These are phyloP conservation scores for Phenacoccus solenopsis DNA, from an alignment of 1,140 invertebrate genomes.

Conservation along the genomic window DNA sequence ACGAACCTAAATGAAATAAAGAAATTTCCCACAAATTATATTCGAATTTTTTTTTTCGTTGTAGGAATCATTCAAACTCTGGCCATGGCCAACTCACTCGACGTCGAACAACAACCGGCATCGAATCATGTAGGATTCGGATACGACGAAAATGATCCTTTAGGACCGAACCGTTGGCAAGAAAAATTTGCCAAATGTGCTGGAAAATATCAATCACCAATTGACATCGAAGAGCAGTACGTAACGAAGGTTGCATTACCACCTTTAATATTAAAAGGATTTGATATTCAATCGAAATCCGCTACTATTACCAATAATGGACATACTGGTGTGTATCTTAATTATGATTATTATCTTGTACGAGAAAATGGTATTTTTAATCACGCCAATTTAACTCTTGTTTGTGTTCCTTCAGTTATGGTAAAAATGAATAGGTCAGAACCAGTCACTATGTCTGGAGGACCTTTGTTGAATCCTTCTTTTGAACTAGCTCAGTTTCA, in stretches of 20 bases:
- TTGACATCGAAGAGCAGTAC: constrained; percentile 58
- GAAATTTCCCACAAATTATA: no score
- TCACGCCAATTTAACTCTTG: background rate
- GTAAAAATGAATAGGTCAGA: constrained; percentile 24
- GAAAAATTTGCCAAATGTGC: constrained; percentile 50
- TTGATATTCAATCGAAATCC: constrained; percentile 40
- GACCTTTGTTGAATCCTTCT: constrained; percentile 49
- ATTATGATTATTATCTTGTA: no score
- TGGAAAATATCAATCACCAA: constrained; percentile 70
- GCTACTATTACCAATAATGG: constrained; percentile 56
- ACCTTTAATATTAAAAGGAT: constrained; percentile 41
- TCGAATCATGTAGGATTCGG: background rate
- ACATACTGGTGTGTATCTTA: constrained; percentile 47
- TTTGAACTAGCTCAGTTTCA: constrained; percentile 73
- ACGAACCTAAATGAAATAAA: no score
- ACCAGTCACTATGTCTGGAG: constrained; percentile 40
- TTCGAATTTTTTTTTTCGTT: background rate
- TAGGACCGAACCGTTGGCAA: constrained; percentile 54
- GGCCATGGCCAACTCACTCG: background rate
- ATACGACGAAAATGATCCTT: background rate
- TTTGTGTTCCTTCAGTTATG: constrained; percentile 26
- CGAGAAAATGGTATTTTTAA: no score
- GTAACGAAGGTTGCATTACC: constrained; percentile 44
- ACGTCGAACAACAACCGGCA: background rate
- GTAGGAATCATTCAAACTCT: background rate